Base-by-base conservation (phyloP, 2,888 invertebrate species). In the Morpho deidamia region DNA sequence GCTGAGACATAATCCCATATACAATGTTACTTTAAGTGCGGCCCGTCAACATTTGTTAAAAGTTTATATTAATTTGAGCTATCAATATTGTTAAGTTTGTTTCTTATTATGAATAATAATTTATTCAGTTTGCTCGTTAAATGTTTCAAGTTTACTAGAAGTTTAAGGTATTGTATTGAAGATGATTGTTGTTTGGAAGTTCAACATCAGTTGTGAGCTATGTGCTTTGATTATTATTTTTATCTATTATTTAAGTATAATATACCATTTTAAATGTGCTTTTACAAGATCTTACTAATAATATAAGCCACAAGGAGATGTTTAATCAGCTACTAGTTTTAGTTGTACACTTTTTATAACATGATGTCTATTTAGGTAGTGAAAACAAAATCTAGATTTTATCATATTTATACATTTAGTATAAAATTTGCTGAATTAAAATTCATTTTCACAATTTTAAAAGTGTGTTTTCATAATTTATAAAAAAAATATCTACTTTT, bases 291-390 rank as follows among this genome's bases (percentile, higher is more conserved):
- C 86, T 89, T 82, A 87, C 78, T 86, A 87, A 83, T 86, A 86
- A 83, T 85, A 81, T 88, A 88, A 86, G 86, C 86, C 84, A 86
- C 86, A 81, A 80, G 85, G 84, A 86, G 83, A 87, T 87, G 87
- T 88, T 84, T 87, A 87, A 87, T 88, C 89, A 86, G 88, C 88
- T 88, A 86, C 75, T 89, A 89, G 89, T 81, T 83, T 87, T 89
- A 89, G 89, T 88, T 88, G 86, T 88, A 89, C 88, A 88, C 89
- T 89, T 89, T 89, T 89, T 88, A 87, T 88, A 87, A 88, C 86
- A 88, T 86, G 85, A 88, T 87, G 84, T 87, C 87, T 88, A 89
- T 87, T 85, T 87, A 88, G 88, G 85, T 87, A 88, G 86, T 83
- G 81, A 85, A 75, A 88, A 89, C 83, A 77, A 88, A 88, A 87